These are phyloP conservation scores for Orussus abietinus DNA, from an alignment of 1,140 invertebrate genomes.

Conservation along the genomic window DNA sequence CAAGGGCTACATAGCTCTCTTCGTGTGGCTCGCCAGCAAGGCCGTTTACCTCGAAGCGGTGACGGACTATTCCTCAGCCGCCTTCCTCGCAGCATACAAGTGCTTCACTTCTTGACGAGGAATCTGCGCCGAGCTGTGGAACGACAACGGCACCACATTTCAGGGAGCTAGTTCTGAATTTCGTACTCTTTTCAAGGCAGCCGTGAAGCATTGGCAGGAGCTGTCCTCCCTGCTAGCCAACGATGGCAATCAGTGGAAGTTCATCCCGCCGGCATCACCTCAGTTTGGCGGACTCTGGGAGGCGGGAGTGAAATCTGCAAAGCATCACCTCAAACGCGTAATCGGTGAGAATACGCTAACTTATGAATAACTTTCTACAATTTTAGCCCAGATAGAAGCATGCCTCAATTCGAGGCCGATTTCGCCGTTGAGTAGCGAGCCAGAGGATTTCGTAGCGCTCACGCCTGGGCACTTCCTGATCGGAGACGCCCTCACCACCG, in stretches of 20 bases:
- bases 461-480: constrained; percentile 33
- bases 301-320: constrained; percentile 13
- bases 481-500: too few relatives aligned
- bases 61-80: too few relatives aligned
- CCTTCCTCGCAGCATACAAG: too few relatives aligned
- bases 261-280: constrained; percentile 11
- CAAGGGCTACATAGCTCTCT: too few relatives aligned
- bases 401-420: constrained; percentile 15
- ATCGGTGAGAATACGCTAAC: constrained; percentile 2
- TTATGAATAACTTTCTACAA: constrained; percentile 8
- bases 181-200: background rate
- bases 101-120: constrained; percentile 1
- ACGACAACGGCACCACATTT: constrained; percentile 13
- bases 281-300: constrained; percentile 20
- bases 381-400: constrained; percentile 15
- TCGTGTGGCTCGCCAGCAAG: too few relatives aligned
- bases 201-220: background rate
- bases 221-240: background rate
- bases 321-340: constrained; percentile 10
- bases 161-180: constrained; percentile 10
- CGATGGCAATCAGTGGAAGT: constrained; percentile 3
- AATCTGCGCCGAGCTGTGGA: background rate
- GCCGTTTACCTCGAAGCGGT: too few relatives aligned
- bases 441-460: constrained; percentile 12
- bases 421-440: constrained; percentile 8